These are phyloP conservation scores for Limonius californicus DNA, from an alignment of 1,140 invertebrate genomes.

Conservation along the genomic window DNA sequence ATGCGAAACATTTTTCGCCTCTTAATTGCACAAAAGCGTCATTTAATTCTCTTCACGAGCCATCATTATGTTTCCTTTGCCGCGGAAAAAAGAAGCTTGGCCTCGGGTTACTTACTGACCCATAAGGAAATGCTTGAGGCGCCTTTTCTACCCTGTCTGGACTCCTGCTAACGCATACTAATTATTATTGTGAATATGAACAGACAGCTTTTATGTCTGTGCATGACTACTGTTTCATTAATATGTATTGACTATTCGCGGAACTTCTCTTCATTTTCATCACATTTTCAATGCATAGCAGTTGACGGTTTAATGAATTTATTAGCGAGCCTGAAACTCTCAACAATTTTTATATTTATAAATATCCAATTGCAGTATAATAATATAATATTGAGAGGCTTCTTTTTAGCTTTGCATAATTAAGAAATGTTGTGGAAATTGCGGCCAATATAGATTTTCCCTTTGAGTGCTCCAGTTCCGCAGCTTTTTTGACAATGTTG, in stretches of 20 bases:
- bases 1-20: constrained; percentile 8
- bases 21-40: constrained; percentile 6
- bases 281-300: too few relatives aligned
- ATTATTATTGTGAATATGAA: too few relatives aligned
- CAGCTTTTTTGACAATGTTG: constrained; percentile 1
- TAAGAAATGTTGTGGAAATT: too few relatives aligned
- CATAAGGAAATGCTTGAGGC: not conserved
- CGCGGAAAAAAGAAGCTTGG: not conserved
- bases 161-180: too few relatives aligned
- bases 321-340: too few relatives aligned
- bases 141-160: not conserved
- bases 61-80: constrained; percentile 11
- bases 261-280: too few relatives aligned
- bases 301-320: too few relatives aligned
- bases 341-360: too few relatives aligned
- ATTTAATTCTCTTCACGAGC: constrained; percentile 5
- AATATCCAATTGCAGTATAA: too few relatives aligned
- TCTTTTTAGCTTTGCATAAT: too few relatives aligned
- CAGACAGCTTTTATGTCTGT: too few relatives aligned
- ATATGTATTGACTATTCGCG: not conserved
- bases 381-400: too few relatives aligned
- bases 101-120: not conserved
- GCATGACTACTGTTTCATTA: not conserved
- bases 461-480: not conserved
- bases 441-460: not conserved